Conservation (phyloP, 1,140 invertebrate genomes). For the Tetragnatha versicolor region DNA sequence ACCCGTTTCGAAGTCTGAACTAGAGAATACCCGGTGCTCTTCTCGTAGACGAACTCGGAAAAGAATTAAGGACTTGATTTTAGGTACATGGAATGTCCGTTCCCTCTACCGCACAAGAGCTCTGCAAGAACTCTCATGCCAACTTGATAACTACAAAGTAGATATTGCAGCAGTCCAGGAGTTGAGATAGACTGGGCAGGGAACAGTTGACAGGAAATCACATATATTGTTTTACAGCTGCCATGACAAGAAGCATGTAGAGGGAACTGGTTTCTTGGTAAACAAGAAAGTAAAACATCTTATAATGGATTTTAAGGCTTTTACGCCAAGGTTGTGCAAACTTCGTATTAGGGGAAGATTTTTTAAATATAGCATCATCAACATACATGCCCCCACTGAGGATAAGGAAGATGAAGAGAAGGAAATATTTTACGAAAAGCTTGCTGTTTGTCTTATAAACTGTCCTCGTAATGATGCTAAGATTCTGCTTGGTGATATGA, state of each 20-base stretch:
- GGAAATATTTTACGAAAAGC: not conserved
- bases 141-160: not conserved
- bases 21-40: not conserved
- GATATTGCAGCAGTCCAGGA: constrained; percentile 1
- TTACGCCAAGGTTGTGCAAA: not conserved
- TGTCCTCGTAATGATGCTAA: not conserved
- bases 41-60: constrained; percentile 7
- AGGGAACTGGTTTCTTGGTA: constrained; percentile 1
- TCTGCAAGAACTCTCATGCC: not conserved
- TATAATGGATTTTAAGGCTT: not conserved
- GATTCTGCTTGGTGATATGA: not conserved
- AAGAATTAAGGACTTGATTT: constrained; percentile 4
- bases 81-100: not conserved
- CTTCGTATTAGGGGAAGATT: not conserved
- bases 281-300: constrained; percentile 4
- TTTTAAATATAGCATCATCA: not conserved
- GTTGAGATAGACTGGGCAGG: not conserved
- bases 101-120: not conserved
- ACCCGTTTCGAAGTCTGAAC: not conserved
- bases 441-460: too few species aligned
- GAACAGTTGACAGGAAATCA: not conserved
- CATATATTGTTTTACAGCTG: not conserved
- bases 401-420: not conserved
- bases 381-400: not conserved
- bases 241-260: constrained; percentile 5